Base-by-base conservation (phyloP, 1,140 invertebrate genomes). In the Orussus abietinus region DNA sequence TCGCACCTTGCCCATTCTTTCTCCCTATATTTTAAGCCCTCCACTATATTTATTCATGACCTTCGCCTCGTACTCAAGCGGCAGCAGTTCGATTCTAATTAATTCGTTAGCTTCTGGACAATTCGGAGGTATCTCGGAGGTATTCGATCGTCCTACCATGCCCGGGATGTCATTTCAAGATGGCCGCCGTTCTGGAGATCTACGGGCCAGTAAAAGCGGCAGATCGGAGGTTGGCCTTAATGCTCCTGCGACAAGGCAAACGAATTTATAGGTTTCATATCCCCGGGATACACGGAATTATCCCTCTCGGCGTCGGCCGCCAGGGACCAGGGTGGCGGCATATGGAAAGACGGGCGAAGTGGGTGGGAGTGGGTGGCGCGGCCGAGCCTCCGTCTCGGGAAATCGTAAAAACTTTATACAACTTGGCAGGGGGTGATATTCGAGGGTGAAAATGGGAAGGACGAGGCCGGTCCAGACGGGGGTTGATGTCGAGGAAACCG, bases 211-310 rank as follows among this genome's bases (percentile, higher is more conserved):
- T n/a, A n/a, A 62, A 55, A 61, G 62, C 62, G 64, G 65, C 65
- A 66, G 63, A 67, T 67, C 65, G 66, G 66, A 67, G 62, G 62
- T 63, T 64, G 65, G 57, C 60, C 65, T 69, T 67, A 69, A 69
- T 66, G 60, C 61, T 49, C 39, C 30, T 38, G 49, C 66, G 69
- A 70, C 68, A 70, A 55, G 57, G 36, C 63, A 70, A 72, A 72
- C 69, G 67, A 71, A 72, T 70, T 71, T 72, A 72, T 72, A 68
- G 68, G 55, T 69, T 64, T 70, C 67, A 70, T 69, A 68, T 66
- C 58, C 62, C 57, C 63, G 63, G 69, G 58, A 72, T 72, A 72
- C 69, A 70, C 64, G 57, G 64, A 67, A 72, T 72, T 72, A 69
- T 66, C 62, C 57, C 59, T 39, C 53, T 36, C 47, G n/a, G n/a